Evolutionary conservation across 30 jellyfish, hydroid and myxozoan genomes (phyloP), one percentile per base, ranked within the genome.

Genomic region (Clytia hemisphaerica): DNA sequence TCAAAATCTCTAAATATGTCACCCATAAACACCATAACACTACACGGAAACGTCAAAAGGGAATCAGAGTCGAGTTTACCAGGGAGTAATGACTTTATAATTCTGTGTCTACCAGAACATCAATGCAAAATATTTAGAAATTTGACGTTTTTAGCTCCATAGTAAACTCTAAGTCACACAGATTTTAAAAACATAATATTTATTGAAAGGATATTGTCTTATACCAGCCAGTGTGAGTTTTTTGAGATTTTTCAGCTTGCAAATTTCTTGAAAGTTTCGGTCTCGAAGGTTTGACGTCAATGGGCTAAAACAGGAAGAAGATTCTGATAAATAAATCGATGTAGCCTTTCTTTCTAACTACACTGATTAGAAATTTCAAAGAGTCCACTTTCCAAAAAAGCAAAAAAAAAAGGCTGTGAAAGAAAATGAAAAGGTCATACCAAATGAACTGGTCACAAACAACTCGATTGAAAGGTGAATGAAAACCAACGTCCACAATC

Each of bases 401-500:
- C n/a, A 59, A 59, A 59, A 25, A 9, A 59, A 12, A 32, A 6
- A 21, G 14, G 16, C 24, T 14, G 14, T 26, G 12, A 9, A 29
- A 31, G 25, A 59, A 59, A 59, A 59, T 32, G 0, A 9, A 12
- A 24, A 9, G 18, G 1, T 53, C 83, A 21, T 15, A 72, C 84
- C 79, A 54, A 30, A 29, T 53, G 34, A 40, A 72, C 44, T 60
- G 80, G 26, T 69, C 34, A 48, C 82, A 53, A 37, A 37, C 61
- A 25, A 74, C 21, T 14, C 49, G 37, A 37, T 93, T 80, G 46
- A 87, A 87, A 14, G 80, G 86, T 6, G 97, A 87, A 12, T 85
- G 66, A 87, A 79, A 87, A 18, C 93, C 94, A 9, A 67, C 83
- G 31, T 79, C 94, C 21, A 79, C 66, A 2, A 87, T 58, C 49